A percentile compares a stretch with the other conserved stretches of the same genome.
These are phyloP conservation scores for Mandrillus leucophaeus DNA, from an alignment of 2,113 vertebrate species.

Conservation along the genomic window DNA sequence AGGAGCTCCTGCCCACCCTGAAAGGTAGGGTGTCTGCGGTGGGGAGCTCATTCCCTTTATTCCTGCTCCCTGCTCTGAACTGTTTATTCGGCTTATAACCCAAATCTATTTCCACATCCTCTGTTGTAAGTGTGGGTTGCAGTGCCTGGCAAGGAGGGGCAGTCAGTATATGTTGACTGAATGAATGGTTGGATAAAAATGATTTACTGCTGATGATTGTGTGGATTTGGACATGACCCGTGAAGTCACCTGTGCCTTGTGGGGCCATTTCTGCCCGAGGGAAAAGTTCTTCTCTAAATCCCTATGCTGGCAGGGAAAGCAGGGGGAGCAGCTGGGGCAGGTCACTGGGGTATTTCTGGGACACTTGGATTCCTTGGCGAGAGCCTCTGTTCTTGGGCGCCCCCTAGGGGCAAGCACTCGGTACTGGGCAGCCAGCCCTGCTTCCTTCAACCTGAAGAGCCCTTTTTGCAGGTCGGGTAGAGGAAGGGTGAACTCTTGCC, in stretches of 20 bases:
- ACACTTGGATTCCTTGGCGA: not conserved
- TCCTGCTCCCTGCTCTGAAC: not conserved
- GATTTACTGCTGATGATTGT: not conserved
- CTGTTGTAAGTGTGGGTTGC: not conserved
- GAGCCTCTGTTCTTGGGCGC: not conserved
- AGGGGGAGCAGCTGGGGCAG: not conserved
- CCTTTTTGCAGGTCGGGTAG: not conserved
- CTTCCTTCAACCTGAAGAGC: not conserved
- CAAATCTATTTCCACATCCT: not conserved
- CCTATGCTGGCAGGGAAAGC: not conserved
- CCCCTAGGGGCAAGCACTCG: not conserved
- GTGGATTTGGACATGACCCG: not conserved
- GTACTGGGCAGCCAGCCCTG: not conserved
- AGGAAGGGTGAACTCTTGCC: not conserved
- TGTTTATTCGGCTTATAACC: not conserved
- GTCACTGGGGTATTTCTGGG: not conserved
- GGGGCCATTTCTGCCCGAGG: not conserved
- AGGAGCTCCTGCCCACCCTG: too few species aligned
- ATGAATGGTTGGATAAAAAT: not conserved
- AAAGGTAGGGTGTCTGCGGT: not conserved
- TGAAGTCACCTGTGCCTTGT: not conserved
- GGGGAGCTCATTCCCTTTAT: not conserved
- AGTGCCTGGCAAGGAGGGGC: too few species aligned
- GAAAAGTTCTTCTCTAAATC: not conserved
- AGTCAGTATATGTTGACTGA: not conserved